Conservation (phyloP, 2,113 vertebrate genomes). For the Salvelinus sp. region DNA sequence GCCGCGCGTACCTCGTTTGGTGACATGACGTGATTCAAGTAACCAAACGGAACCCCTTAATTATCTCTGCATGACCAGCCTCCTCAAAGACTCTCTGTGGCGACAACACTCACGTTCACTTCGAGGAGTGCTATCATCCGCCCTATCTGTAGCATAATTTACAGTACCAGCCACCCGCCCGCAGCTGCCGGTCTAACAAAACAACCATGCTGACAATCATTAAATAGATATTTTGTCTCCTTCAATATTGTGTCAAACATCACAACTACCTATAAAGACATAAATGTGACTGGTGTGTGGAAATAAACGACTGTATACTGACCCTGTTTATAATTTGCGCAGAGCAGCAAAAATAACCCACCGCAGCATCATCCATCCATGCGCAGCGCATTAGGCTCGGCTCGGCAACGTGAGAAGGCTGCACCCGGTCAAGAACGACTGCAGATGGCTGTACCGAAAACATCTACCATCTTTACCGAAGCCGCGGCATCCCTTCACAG, state of each 20-base stretch:
- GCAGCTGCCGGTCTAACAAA: constrained; percentile 29
- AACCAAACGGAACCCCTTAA: not conserved
- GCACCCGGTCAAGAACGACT: constrained; percentile 21
- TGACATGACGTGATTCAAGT: not conserved
- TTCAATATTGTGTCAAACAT: constrained; percentile 29
- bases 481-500: not conserved
- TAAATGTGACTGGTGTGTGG: constrained; percentile 14
- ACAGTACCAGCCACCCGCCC: constrained; percentile 12
- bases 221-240: constrained; percentile 39
- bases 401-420: too few species aligned
- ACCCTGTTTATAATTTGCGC: constrained; percentile 62
- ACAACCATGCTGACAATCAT: constrained; percentile 38
- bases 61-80: not conserved
- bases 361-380: constrained; percentile 64
- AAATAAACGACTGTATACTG: constrained; percentile 3
- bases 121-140: constrained; percentile 24
- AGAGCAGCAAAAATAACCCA: constrained; percentile 66
- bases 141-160: not conserved
- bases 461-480: not conserved
- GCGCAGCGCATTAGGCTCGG: constrained; percentile 38
- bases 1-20: not conserved
- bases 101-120: constrained; percentile 6
- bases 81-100: not conserved
- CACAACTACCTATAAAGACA: not conserved
- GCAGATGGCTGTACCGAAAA: constrained; percentile 24